Evolutionary conservation across 2,888 invertebrate species (phyloP), one percentile per base, ranked within the genome.

Genomic region (Peribatodes rhomboidaria): DNA sequence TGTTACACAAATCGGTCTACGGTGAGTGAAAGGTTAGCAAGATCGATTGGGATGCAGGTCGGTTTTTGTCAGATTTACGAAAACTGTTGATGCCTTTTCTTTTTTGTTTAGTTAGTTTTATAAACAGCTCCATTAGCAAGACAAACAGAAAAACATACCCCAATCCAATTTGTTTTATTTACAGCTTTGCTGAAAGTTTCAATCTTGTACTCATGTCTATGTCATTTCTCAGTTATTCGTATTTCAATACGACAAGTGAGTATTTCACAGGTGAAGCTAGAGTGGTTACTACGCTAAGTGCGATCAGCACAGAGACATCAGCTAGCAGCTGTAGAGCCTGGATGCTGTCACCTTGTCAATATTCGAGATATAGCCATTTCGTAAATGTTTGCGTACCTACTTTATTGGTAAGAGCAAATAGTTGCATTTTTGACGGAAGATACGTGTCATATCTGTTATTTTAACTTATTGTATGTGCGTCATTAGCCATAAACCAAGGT

Each of bases 1-100:
- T 78, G 75, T 78, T 76, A 78, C 73, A 76, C 75, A 79, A 78
- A 80, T 80, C 74, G 72, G 73, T 72, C 70, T 39, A 58, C 58
- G 72, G 74, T 73, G 77, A 78, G 77, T 80, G 74, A 79, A 79
- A 76, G 77, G 77, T 74, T 65, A 70, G 64, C 63, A 64, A 71
- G 70, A 72, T 74, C 62, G 59, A 65, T 56, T 65, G 65, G 57
- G 52, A 65, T 58, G 66, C 56, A 56, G 52, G 56, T 22, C 16
- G 56, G 65, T 60, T 63, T 57, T 67, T 60, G 62, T 14, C 49
- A 58, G 58, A 50, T 57, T 60, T 46, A 42, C 22, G 46, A 47
- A 57, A 62, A 62, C 54, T 33, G 14, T 41, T 47, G 22, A 47
- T 18, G 33, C 41, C 18, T 55, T 55, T 61, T 33, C 27, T 33